Evolutionary conservation across 2,888 invertebrate species (phyloP), one percentile per base, ranked within the genome.

Genomic region (Endomychus coccineus): DNA sequence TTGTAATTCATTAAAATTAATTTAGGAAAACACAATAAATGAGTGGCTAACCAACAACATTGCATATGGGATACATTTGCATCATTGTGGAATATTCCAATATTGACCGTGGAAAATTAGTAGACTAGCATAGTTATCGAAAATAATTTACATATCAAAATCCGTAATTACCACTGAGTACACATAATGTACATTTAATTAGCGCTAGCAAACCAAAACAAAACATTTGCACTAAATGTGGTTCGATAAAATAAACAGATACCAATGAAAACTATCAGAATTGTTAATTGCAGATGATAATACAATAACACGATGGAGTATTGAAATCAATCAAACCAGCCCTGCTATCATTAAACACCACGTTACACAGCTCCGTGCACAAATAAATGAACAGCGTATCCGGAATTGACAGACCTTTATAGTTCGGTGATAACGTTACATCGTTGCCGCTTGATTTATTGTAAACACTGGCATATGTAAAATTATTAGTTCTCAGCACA

Each of bases 171-270:
- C 33, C 22, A 34, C 41, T n/a, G 3, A 22, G 28, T 19, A 31
- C 15, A 11, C 25, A 34, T 41, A 37, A 36, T 38, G 34, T 27
- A 27, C 45, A 42, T 47, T 49, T 45, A 44, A 47, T 45, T 44
- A 46, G 42, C 19, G 42, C 27, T 28, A 40, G 36, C 27, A 40
- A 24, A 43, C 44, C 34, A 30, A 31, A 37, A 44, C 39, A 45
- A 47, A 49, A 44, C 47, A 43, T 36, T 39, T 34, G 36, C 39
- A 33, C 34, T 40, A 34, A 39, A 42, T 36, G 42, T 36, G 34
- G 39, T 39, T 37, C 43, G 43, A 44, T 46, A 51, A 47, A 48
- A 42, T 45, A 48, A 50, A 49, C 50, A 50, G 44, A 51, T 52
- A 46, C 28, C 42, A 45, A 45, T 48, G 45, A 45, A 49, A 43